phyloP scores from a whole-genome alignment of 2,113 vertebrate genomes.

The Vanacampus margaritifer region DNA sequence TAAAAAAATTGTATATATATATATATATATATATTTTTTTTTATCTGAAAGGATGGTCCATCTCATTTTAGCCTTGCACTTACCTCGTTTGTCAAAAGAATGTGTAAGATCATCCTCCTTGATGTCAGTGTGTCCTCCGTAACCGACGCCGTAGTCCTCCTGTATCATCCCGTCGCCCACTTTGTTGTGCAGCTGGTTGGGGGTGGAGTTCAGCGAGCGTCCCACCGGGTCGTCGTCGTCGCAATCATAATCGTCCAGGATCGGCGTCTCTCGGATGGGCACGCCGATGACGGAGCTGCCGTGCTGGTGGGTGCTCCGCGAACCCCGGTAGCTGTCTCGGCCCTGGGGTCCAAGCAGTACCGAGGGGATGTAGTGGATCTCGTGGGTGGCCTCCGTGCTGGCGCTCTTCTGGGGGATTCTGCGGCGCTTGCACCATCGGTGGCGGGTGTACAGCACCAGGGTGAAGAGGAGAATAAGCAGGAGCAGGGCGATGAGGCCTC shows the following conservation, averaged over 20 bases:
- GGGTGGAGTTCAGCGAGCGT: slow-evolving; percentile 65
- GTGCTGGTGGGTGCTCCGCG: slow-evolving; percentile 80
- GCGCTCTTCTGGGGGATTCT: slow-evolving; percentile 94
- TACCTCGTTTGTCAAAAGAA: slow-evolving; percentile 87
- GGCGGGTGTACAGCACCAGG: slow-evolving; percentile 88
- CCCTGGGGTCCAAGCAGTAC: slow-evolving; percentile 91
- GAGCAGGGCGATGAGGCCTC: slow-evolving; percentile 90
- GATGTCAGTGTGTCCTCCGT: slow-evolving; percentile 73
- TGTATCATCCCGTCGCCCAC: slow-evolving; percentile 74
- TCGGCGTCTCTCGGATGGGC: slow-evolving; percentile 95
- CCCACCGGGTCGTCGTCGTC: slow-evolving; percentile 85
- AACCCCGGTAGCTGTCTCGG: slow-evolving; percentile 84
- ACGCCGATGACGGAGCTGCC: slow-evolving; percentile 90
- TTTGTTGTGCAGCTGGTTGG: slow-evolving; percentile 66
- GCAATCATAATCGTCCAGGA: slow-evolving; percentile 91
- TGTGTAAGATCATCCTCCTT: slow-evolving; percentile 80
- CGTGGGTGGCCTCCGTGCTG: slow-evolving; percentile 94
- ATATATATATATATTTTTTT: too few species aligned
- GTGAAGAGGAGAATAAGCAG: slow-evolving; percentile 92
- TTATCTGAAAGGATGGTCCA: too few species aligned
- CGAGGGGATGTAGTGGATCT: slow-evolving; percentile 98
- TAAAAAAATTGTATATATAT: too few species aligned
- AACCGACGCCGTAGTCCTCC: slow-evolving; percentile 78
- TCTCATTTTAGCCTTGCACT: slow-evolving; percentile 21
- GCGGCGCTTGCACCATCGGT: slow-evolving; percentile 91